These are phyloP conservation scores for Empis stercorea DNA, from an alignment of 2,888 invertebrate genomes.

Conservation along the genomic window DNA sequence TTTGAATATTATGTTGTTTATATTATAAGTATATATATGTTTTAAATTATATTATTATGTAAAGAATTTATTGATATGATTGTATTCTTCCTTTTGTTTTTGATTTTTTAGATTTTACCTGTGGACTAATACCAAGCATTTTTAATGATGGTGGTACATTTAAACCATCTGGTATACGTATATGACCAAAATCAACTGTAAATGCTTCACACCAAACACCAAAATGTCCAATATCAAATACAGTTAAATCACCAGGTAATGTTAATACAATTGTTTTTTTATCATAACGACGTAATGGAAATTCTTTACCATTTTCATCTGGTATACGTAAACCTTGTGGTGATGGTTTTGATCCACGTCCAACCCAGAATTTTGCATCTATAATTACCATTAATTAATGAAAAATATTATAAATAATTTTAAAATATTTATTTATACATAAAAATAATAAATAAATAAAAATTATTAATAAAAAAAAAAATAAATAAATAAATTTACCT, in stretches of 20 bases:
- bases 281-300: slow-evolving; percentile 67
- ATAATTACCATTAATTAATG: slow-evolving; percentile 20
- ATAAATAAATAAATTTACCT: slow-evolving; percentile 42
- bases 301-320: slow-evolving; percentile 80
- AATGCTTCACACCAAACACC: slow-evolving; percentile 90
- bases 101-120: slow-evolving; percentile 51
- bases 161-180: slow-evolving; percentile 55
- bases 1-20: too few species aligned
- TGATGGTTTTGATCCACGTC: slow-evolving; percentile 65
- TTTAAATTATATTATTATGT: not conserved
- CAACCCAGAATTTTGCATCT: slow-evolving; percentile 94
- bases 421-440: slow-evolving; percentile 3
- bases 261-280: slow-evolving; percentile 81
- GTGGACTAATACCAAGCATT: slow-evolving; percentile 87
- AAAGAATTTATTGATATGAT: too few species aligned
- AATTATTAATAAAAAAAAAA: not conserved
- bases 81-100: not conserved
- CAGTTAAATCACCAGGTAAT: slow-evolving; percentile 74
- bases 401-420: not conserved
- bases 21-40: slow-evolving; percentile 1
- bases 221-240: slow-evolving; percentile 87
- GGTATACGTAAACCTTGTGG: slow-evolving; percentile 75
- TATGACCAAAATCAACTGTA: slow-evolving; percentile 84
- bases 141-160: slow-evolving; percentile 84
- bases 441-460: not conserved